A percentile compares a stretch with the other conserved stretches of the same genome.
These are phyloP conservation scores for Diabrotica balteata DNA, from an alignment of 2,888 invertebrate genomes.

Conservation along the genomic window DNA sequence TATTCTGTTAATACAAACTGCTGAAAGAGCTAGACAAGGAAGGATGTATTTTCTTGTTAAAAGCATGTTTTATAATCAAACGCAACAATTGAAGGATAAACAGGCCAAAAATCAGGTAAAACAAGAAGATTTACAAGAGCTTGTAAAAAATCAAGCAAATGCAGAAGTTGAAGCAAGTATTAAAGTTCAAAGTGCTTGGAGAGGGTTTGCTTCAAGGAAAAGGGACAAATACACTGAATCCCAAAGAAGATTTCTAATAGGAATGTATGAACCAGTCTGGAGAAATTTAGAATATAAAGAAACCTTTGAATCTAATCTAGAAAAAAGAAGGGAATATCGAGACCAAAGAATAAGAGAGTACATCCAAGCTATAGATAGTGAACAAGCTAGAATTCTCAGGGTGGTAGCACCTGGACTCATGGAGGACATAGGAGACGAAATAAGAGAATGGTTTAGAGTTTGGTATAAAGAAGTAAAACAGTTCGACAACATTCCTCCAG, in stretches of 20 bases:
- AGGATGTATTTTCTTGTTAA: slow-evolving; percentile 48
- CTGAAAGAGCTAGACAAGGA: slow-evolving; percentile 61
- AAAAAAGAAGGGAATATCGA: slow-evolving; percentile 61
- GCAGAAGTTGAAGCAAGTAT: slow-evolving; percentile 49
- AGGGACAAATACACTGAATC: slow-evolving; percentile 58
- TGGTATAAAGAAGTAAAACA: slow-evolving; percentile 67
- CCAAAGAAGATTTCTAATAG: slow-evolving; percentile 62
- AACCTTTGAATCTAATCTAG: slow-evolving; percentile 61
- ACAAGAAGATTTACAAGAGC: slow-evolving; percentile 12
- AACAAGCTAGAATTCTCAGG: slow-evolving; percentile 63
- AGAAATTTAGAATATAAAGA: slow-evolving; percentile 60
- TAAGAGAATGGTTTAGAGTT: slow-evolving; percentile 75
- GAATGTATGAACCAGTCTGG: slow-evolving; percentile 66
- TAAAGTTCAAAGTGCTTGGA: slow-evolving; percentile 60
- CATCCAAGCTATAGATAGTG: slow-evolving; percentile 60
- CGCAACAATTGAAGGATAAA: slow-evolving; percentile 4
- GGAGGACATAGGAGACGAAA: slow-evolving; percentile 79
- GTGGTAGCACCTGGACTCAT: slow-evolving; percentile 68
- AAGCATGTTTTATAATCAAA: slow-evolving; percentile 7
- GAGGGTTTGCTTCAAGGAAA: slow-evolving; percentile 61
- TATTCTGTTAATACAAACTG: slow-evolving; percentile 59
- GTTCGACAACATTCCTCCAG: slow-evolving; percentile 78
- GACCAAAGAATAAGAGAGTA: slow-evolving; percentile 61
- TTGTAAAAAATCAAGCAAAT: slow-evolving; percentile 5
- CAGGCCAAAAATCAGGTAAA: not conserved